A percentile compares a stretch with the other conserved stretches of the same genome.
Conservation (phyloP, 2,888 invertebrate genomes). For the Heliconius erato region DNA sequence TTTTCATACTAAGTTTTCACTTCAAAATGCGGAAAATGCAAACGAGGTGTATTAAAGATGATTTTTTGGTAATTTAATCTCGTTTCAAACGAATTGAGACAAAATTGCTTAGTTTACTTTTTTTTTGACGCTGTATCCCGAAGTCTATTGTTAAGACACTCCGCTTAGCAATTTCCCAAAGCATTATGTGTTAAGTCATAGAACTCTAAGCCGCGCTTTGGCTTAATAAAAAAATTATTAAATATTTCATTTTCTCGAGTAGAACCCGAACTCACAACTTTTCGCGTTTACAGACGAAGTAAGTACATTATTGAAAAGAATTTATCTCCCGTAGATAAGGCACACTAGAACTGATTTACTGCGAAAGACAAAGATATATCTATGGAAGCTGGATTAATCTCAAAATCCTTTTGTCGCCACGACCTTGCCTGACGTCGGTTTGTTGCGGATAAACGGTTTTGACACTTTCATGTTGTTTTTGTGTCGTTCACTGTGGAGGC, state of each 20-base stretch:
- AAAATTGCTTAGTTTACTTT: not conserved
- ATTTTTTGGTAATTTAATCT: not conserved
- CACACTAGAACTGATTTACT: slow-evolving; percentile 25
- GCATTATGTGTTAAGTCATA: too few species aligned
- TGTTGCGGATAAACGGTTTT: slow-evolving; percentile 45
- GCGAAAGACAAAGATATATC: slow-evolving; percentile 35
- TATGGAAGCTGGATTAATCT: slow-evolving; percentile 38
- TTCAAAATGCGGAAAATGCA: too few species aligned
- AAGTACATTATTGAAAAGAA: not conserved
- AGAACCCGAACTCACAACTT: too few species aligned
- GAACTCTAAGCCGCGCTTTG: too few species aligned
- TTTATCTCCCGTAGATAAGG: not conserved
- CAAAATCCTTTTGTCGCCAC: slow-evolving; percentile 40
- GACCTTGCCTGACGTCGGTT: slow-evolving; percentile 30
- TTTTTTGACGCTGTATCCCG: too few species aligned
- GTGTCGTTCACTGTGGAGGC: slow-evolving; percentile 35
- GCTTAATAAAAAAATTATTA: too few species aligned
- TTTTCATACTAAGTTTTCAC: too few species aligned
- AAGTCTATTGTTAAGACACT: too few species aligned
- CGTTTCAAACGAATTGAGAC: not conserved
- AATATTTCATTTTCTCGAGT: too few species aligned
- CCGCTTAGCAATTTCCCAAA: too few species aligned
- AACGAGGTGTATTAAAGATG: too few species aligned
- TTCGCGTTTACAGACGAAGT: rapidly evolving
- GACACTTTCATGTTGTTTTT: slow-evolving; percentile 49